Evolutionary conservation across 2,113 vertebrate genomes (phyloP).

Genomic region (Oryzias melastigma): DNA sequence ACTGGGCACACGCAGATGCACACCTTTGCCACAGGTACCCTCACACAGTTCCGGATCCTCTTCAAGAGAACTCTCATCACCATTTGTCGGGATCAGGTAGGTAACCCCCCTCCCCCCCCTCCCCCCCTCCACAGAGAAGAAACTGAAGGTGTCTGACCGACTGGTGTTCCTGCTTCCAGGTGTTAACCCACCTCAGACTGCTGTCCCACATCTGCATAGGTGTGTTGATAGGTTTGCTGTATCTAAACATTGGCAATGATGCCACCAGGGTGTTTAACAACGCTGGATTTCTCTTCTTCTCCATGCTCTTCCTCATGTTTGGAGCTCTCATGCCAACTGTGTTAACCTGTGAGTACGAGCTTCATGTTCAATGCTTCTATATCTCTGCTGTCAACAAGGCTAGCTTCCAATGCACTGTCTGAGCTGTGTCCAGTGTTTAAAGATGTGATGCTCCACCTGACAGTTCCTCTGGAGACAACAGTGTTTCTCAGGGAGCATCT

Average conservation of each 20-base stretch:
- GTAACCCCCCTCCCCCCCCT: not conserved
- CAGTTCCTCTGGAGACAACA: constrained; percentile 95
- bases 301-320: constrained; percentile 99
- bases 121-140: not conserved
- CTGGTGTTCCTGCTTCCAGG: constrained; percentile 66
- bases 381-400: not conserved
- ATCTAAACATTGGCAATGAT: constrained; percentile 94
- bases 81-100: constrained; percentile 92
- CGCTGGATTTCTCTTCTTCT: constrained; percentile 98
- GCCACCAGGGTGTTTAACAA: constrained; percentile 98
- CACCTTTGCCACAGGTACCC: constrained; percentile 89
- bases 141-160: not conserved
- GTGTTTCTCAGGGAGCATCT: constrained; percentile 94
- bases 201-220: constrained; percentile 92
- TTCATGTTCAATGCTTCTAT: not conserved
- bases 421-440: not conserved
- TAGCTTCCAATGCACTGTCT: not conserved
- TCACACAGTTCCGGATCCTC: constrained; percentile 95
- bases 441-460: not conserved
- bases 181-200: constrained; percentile 92
- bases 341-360: constrained; percentile 87
- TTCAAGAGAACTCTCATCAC: constrained; percentile 93
- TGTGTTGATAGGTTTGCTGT: constrained; percentile 93
- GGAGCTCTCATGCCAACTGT: constrained; percentile 97
- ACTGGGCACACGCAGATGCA: constrained; percentile 87